phyloP scores from a whole-genome alignment of 92 coral and sea anemone genomes.

The Blastomussa wellsi region DNA sequence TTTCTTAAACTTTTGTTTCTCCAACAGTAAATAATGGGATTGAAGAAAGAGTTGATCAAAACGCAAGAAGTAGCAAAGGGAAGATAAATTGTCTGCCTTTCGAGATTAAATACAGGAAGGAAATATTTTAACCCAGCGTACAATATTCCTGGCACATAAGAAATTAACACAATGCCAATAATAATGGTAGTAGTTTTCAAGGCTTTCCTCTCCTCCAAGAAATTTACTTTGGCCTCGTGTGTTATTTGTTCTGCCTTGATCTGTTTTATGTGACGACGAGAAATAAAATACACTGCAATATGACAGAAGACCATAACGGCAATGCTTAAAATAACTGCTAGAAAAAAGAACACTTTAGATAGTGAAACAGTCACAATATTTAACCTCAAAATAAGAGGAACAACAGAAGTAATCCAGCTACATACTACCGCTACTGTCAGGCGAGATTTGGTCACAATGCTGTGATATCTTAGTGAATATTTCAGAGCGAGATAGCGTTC shows the following conservation, averaged over 20 bases:
- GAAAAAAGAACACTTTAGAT: no score
- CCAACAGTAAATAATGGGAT: slow-evolving; percentile 15
- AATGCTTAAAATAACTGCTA: no score
- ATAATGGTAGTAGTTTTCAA: slow-evolving; percentile 18
- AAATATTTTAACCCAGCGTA: neutral
- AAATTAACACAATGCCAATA: slow-evolving; percentile 5
- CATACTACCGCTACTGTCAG: no score
- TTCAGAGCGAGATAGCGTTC: no score
- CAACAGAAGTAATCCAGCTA: no score
- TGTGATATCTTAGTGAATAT: neutral
- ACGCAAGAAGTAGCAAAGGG: neutral
- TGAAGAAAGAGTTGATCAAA: slow-evolving; percentile 12
- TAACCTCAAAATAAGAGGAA: no score
- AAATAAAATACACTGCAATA: slow-evolving; percentile 2
- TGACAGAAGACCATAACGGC: neutral
- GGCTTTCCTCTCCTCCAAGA: slow-evolving; percentile 5
- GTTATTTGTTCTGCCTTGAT: neutral
- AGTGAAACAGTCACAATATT: no score
- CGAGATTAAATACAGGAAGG: neutral
- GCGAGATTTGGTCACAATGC: no score
- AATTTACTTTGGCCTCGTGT: neutral
- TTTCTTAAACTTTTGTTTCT: slow-evolving; percentile 19
- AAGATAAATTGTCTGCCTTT: neutral
- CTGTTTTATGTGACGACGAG: slow-evolving; percentile 9
- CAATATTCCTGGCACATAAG: slow-evolving; percentile 19